Evolutionary conservation across 1,140 invertebrate species (phyloP).

Genomic region (Gryon sp.): DNA sequence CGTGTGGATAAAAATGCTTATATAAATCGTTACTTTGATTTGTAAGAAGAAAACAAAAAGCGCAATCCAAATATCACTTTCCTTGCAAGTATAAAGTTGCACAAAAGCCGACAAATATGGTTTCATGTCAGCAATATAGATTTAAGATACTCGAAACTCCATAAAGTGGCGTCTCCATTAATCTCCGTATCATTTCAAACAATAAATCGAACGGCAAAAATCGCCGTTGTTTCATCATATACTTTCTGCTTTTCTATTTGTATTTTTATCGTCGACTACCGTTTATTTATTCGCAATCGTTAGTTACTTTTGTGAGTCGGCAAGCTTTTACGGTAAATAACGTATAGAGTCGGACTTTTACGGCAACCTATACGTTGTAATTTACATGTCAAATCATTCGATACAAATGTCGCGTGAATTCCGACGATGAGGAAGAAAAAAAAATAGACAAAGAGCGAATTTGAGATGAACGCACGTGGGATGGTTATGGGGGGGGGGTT

Average conservation of each 20-base stretch:
- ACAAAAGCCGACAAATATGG: slow-evolving; percentile 6
- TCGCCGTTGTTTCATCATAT: not conserved
- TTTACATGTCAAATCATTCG: slow-evolving; percentile 49
- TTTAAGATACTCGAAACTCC: slow-evolving; percentile 7
- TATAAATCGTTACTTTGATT: too few relatives aligned
- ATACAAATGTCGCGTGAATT: slow-evolving; percentile 47
- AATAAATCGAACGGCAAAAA: slow-evolving; percentile 13
- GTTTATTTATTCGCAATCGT: slow-evolving; percentile 31
- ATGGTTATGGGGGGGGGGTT: too few relatives aligned
- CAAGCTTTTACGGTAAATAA: slow-evolving; percentile 47
- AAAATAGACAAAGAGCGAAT: not conserved
- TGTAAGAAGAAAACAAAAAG: not conserved
- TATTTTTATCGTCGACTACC: slow-evolving; percentile 3
- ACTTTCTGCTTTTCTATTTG: slow-evolving; percentile 10
- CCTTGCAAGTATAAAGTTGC: not conserved
- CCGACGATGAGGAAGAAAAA: slow-evolving; percentile 32
- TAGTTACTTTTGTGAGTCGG: slow-evolving; percentile 38
- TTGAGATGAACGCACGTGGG: too few relatives aligned
- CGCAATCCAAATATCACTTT: slow-evolving; percentile 4
- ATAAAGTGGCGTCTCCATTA: slow-evolving; percentile 2
- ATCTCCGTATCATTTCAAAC: slow-evolving; percentile 2
- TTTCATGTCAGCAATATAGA: slow-evolving; percentile 14
- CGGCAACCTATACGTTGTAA: slow-evolving; percentile 32
- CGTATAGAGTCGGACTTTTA: slow-evolving; percentile 38
- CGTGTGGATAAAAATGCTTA: too few relatives aligned